Evolutionary conservation across 2,113 vertebrate species (phyloP).

Genomic region (Paramormyrops kingsleyae): DNA sequence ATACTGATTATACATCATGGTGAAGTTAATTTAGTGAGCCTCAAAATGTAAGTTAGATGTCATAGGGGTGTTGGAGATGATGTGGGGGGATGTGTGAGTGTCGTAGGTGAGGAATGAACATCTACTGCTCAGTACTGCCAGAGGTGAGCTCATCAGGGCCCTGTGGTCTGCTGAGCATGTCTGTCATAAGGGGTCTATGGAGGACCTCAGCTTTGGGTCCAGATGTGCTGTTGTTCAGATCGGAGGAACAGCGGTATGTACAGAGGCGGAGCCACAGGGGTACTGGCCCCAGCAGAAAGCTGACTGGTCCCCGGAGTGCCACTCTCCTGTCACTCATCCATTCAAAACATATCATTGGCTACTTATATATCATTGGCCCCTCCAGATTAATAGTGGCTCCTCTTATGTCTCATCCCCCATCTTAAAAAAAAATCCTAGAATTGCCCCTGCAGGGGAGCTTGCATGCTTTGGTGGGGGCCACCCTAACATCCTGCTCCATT

Average conservation of each 20-base stretch:
- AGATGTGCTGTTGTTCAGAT: conserved; percentile 4
- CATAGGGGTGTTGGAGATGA: not conserved
- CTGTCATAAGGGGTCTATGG: conserved; percentile 14
- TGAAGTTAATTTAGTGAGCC: not conserved
- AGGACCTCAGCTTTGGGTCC: not conserved
- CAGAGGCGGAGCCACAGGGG: not conserved
- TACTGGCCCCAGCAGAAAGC: not conserved
- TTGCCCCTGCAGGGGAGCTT: not conserved
- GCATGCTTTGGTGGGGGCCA: not conserved
- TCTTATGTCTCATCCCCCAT: not conserved
- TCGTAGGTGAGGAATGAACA: not conserved
- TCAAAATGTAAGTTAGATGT: not conserved
- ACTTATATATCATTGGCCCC: not conserved
- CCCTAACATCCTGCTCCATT: not conserved
- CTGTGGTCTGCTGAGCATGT: conserved; percentile 11
- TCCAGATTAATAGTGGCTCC: not conserved
- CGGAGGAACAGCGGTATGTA: not conserved
- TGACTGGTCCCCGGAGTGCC: not conserved
- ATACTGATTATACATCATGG: not conserved
- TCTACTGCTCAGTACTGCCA: not conserved
- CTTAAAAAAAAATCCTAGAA: not conserved
- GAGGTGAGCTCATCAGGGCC: conserved; percentile 6
- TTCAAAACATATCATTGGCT: conserved; percentile 1
- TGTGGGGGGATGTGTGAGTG: not conserved
- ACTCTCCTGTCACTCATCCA: not conserved